Base-by-base conservation (phyloP, 2,797 vertebrate species). In the Enteromius treurensis region DNA sequence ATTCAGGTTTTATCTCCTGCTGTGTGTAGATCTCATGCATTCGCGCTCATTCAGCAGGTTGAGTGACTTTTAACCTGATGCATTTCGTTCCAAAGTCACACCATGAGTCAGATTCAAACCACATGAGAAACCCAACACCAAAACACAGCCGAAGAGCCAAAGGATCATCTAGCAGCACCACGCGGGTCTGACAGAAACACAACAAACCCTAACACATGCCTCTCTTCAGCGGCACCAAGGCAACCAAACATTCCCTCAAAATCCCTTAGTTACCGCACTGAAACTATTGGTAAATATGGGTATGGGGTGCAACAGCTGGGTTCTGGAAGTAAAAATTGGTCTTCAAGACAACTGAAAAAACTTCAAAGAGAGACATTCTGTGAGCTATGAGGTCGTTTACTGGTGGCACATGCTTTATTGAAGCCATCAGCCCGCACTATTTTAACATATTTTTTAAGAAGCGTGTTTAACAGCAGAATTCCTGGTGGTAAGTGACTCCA, bases 191-290 rank as follows among this genome's bases (percentile, higher is more conserved):
- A 58, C 51, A 55, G 40, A 58, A 62, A 68, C 75, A 26, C 29
- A 79, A 79, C 77, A 79, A 37, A 79, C 77, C 77, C 19, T 62
- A 67, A 34, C 76, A 62, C 76, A 45, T 29, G 58, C 40, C 37
- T 47, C 40, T 62, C 55, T 47, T 19, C 37, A 21, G 75, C 15
- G 19, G 6, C 0, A n/a, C 34, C 6, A 26, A 9, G 53, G 13
- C n/a, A 62, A 62, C 34, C 14, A 42, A 37, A 5, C 10, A 45
- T 29, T 26, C 42, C 42, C 42, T 47, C 8, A 14, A 49, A 65
- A 49, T 11, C 32, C 40, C 5, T 14, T 21, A 32, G 26, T 14
- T 65, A 78, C 58, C 4, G 5, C n/a, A 42, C 23, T 77, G 2
- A 64, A 62, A 64, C 55, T 21, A 23, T n/a, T 64, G 58, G 17